Evolutionary conservation across 1,140 invertebrate species (phyloP).

Genomic region (Asbolus verrucosus): DNA sequence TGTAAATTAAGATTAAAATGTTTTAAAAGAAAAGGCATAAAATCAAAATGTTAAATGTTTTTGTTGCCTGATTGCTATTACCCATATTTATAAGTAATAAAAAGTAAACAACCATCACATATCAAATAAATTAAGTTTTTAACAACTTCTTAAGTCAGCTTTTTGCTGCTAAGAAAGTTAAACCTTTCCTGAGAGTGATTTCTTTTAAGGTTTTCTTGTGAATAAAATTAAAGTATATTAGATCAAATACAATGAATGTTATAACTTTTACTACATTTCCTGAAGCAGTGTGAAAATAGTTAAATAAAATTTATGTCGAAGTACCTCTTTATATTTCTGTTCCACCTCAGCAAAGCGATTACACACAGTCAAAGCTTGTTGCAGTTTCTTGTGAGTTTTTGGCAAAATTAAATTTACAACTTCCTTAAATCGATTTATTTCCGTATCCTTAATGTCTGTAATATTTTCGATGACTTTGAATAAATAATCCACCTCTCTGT

Average conservation of each 20-base stretch:
- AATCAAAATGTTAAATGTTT: too few species aligned
- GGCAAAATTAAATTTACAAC: constrained; percentile 73
- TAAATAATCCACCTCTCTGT: constrained; percentile 82
- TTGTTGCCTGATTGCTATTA: too few species aligned
- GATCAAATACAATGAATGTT: too few species aligned
- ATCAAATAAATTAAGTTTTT: too few species aligned
- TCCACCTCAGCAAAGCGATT: constrained; percentile 69
- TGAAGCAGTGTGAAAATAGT: too few species aligned
- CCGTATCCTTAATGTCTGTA: constrained; percentile 80
- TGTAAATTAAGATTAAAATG: too few species aligned
- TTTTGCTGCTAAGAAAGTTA: not conserved
- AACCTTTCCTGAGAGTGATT: not conserved
- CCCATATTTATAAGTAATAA: too few species aligned
- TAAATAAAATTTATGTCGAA: too few species aligned
- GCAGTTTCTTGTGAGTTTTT: constrained; percentile 74
- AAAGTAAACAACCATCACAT: too few species aligned
- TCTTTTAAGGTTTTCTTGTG: not conserved
- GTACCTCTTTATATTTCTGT: constrained; percentile 68
- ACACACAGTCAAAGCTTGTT: constrained; percentile 74
- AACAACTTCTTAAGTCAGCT: too few species aligned
- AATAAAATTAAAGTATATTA: constrained; percentile 8
- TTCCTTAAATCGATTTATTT: constrained; percentile 74
- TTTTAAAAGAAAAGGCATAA: too few species aligned
- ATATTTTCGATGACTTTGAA: constrained; percentile 82
- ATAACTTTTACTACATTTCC: too few species aligned